These are phyloP conservation scores for Alca torda DNA, from an alignment of 2,797 vertebrate species.

Conservation along the genomic window DNA sequence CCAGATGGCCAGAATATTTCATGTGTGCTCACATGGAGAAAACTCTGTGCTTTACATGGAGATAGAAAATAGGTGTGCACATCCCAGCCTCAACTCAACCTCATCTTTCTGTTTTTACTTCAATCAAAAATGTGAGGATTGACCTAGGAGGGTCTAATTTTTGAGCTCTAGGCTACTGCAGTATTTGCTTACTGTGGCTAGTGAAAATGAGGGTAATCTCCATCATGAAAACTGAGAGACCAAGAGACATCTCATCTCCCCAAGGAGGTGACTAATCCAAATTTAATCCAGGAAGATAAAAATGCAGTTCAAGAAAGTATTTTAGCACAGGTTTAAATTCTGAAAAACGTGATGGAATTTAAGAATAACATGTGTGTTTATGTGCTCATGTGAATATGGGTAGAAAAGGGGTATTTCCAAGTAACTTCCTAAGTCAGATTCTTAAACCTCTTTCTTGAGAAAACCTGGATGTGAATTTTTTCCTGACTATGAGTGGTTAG, in stretches of 20 bases:
- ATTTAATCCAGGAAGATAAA: constrained; percentile 17
- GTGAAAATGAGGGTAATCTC: background rate
- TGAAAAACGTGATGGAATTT: background rate
- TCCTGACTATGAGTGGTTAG: background rate
- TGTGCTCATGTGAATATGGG: background rate
- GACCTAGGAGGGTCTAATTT: background rate
- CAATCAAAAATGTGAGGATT: background rate
- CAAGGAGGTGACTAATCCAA: constrained; percentile 24
- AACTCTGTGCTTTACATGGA: background rate
- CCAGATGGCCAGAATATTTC: background rate
- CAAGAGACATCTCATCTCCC: background rate
- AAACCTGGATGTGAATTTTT: background rate
- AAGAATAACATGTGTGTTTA: background rate
- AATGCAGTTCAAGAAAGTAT: background rate
- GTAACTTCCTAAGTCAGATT: background rate
- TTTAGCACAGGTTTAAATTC: background rate
- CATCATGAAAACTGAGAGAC: background rate
- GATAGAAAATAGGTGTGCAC: background rate
- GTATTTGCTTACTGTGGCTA: background rate
- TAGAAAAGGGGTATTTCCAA: background rate
- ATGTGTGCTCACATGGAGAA: background rate
- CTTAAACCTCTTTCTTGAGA: background rate
- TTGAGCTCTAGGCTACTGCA: background rate
- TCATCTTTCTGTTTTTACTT: background rate
- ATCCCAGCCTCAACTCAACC: background rate